Conservation (phyloP, 2,888 invertebrate genomes). For the Polyommatus icarus region DNA sequence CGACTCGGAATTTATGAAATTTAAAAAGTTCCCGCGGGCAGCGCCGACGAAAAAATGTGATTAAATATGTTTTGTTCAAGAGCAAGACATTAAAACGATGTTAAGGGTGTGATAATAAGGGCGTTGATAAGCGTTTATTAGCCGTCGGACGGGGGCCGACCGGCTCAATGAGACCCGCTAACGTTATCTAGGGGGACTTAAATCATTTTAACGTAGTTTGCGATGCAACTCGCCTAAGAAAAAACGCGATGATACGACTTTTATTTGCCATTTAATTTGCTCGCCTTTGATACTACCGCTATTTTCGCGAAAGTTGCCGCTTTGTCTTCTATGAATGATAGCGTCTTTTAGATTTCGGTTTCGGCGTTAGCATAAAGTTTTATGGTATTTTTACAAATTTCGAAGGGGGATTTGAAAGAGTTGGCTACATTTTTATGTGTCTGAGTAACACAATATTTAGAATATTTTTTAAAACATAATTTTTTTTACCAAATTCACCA, state of each 20-base stretch:
- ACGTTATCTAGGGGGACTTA: conserved; percentile 76
- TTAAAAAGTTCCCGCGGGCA: conserved; percentile 66
- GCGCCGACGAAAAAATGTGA: conserved; percentile 72
- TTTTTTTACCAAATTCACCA: no score
- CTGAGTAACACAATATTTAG: no score
- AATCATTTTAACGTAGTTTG: conserved; percentile 79
- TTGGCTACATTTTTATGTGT: neutral
- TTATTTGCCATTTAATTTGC: conserved; percentile 65
- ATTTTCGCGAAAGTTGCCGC: conserved; percentile 44
- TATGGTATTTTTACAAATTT: neutral
- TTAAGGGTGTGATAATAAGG: conserved; percentile 82
- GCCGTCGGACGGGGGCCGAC: conserved; percentile 64
- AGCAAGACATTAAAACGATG: conserved; percentile 81
- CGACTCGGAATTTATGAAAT: conserved; percentile 63
- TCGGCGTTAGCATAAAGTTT: neutral
- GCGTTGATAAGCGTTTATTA: conserved; percentile 81
- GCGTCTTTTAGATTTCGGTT: conserved; percentile 23
- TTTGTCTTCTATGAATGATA: conserved; percentile 46
- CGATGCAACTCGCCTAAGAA: conserved; percentile 64
- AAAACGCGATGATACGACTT: conserved; percentile 62
- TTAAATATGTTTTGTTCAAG: conserved; percentile 82
- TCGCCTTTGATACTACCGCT: conserved; percentile 49
- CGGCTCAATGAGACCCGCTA: conserved; percentile 65
- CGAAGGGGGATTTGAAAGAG: neutral
- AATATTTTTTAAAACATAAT: no score